Percentiles rank a stretch among this genome's conserved stretches.
These are phyloP conservation scores for Clavelina lepadiformis DNA, from an alignment of 23 tunicate species.

Conservation along the genomic window DNA sequence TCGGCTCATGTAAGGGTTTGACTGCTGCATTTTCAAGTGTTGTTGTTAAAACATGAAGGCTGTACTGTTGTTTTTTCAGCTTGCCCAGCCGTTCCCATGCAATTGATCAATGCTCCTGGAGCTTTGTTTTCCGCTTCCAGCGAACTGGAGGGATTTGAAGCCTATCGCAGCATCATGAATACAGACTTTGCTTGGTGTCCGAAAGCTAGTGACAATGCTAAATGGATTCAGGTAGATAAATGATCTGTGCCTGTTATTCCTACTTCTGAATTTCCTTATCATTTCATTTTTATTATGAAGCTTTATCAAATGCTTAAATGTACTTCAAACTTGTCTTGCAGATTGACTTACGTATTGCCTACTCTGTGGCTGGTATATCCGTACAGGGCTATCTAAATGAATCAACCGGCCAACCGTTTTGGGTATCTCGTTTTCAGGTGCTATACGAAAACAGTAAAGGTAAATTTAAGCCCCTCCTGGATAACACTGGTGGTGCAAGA, in stretches of 20 bases:
- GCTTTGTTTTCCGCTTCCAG: conserved; percentile 19
- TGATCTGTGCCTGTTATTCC: no score
- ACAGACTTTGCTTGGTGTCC: conserved; percentile 25
- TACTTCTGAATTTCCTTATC: no score
- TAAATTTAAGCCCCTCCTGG: conserved; percentile 10
- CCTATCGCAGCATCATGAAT: not conserved
- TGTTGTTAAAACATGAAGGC: no score
- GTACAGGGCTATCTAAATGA: conserved; percentile 11
- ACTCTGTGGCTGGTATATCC: conserved; percentile 16
- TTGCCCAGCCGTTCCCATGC: not conserved
- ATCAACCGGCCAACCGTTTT: not conserved
- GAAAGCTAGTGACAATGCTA: not conserved
- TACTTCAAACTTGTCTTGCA: not conserved
- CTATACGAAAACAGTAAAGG: not conserved
- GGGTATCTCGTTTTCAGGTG: conserved; percentile 30
- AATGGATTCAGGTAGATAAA: conserved; percentile 18
- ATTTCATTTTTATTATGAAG: no score
- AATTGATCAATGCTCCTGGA: not conserved
- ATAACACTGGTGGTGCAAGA: conserved; percentile 20
- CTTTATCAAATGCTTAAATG: not conserved
- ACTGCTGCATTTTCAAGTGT: no score
- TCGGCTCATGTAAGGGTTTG: no score
- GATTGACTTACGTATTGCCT: conserved; percentile 3
- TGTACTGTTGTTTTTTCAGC: not conserved
- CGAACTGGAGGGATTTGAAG: not conserved